Evolutionary conservation across 1,140 invertebrate genomes (phyloP), one percentile per base, ranked within the genome.

Genomic region (Drosophila trapezifrons): DNA sequence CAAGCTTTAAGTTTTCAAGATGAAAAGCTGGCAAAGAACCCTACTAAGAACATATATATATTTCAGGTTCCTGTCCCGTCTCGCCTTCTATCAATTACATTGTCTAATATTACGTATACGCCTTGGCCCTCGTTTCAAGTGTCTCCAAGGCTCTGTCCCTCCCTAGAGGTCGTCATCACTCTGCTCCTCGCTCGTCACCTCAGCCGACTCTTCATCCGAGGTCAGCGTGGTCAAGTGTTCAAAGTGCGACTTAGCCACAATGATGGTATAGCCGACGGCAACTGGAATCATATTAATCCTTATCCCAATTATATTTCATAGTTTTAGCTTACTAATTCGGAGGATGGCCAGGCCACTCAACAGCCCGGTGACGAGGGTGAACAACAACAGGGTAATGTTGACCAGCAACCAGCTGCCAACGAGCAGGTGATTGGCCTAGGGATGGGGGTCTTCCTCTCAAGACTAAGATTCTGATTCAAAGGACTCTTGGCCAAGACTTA

Each of bases 371-470:
- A 75, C 51, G 7, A 75, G 37, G 0, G 67, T 75, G 5, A 59
- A 72, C 13, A 75, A 17, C 12, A 60, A 43, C 20, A 72, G 27
- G 13, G 60, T 17, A 22, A 56, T 57, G 51, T 75, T 72, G 4
- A 75, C 38, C 18, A 75, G 17, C 20, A 75, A 5, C 72, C 72
- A 75, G 15, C 29, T 60, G 17, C 67, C 67, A 10, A 75, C 22
- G 17, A 51, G 27, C 7, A 29, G 10, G 10, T 32, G 35, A 17
- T 72, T 72, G 1, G 18, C 5, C 72, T 75, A 37, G 8, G 3
- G 13, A 25, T 46, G 22, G 22, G 4, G 43, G 7, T 1, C 12
- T 8, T 1, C 7, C 22, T 3, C 7, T 46, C 22, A 3, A 20
- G 13, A 13, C 13, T 4, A 17, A 3, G 7, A n/a, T 3, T 22